Conservation (phyloP, 2,888 invertebrate genomes). For the Stenodema calcarata region DNA sequence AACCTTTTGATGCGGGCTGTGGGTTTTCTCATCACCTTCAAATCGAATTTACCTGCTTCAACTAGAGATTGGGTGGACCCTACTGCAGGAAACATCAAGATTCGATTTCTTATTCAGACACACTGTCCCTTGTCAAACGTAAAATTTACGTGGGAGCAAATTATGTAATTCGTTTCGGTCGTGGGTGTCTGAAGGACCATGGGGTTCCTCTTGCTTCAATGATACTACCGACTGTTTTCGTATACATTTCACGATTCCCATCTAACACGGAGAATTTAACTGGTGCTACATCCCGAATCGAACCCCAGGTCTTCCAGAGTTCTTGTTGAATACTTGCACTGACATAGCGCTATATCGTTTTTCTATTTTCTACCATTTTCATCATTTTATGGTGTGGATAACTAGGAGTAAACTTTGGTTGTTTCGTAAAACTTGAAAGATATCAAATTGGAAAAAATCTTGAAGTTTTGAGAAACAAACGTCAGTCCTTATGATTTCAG, state of each 20-base stretch:
- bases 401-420: too few relatives aligned
- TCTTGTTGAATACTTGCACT: neutral
- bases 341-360: too few relatives aligned
- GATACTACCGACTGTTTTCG: neutral
- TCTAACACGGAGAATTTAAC: too few relatives aligned
- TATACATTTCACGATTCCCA: too few relatives aligned
- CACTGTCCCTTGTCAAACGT: neutral
- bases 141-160: neutral
- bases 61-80: neutral
- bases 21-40: neutral
- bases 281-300: neutral
- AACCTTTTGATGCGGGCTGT: neutral
- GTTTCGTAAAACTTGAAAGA: too few relatives aligned
- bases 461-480: too few relatives aligned
- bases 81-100: neutral
- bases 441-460: too few relatives aligned
- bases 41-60: neutral
- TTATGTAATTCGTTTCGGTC: neutral
- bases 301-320: neutral
- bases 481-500: too few relatives aligned
- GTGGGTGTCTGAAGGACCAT: neutral
- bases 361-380: too few relatives aligned
- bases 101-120: neutral
- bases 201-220: neutral
- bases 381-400: too few relatives aligned